Base-by-base conservation (phyloP, 1,140 invertebrate species). In the Alviniconcha marisindica region DNA sequence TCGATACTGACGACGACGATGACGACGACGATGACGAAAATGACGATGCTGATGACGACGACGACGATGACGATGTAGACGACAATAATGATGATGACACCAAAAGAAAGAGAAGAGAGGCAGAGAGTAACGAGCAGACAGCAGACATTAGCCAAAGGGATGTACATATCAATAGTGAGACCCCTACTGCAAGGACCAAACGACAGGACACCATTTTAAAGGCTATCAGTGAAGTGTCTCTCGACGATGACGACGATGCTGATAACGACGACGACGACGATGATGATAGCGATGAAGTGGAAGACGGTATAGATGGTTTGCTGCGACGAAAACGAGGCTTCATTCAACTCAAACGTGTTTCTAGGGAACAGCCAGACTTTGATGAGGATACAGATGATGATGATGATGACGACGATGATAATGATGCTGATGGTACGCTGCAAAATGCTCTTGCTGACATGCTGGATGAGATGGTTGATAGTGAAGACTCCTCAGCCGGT, bases 401-500 rank as follows among this genome's bases (percentile, higher is more conserved):
- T 42, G 69, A 71, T 42, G 36, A 71, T 48, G 7, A 5, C 10
- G n/a, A 60, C 10, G 69, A 71, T 24, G 36, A 42, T 28, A 42
- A 76, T 28, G 73, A 76, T 51, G n/a, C 73, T 40, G 73, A 51
- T 14, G 73, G 51, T 31, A 76, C 73, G n/a, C 28, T 76, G 12
- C 48, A 76, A 51, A 54, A 51, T 12, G 73, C 73, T 24, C 42
- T 76, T 2, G 73, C 73, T 54, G 44, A 76, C n/a, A 76, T 76
- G 73, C 40, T 76, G 40, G 73, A 76, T 24, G 73, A 76, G n/a
- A 76, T 76, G 73, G 73, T 76, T n/a, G 73, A 76, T 42, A 76
- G n/a, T 33, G 73, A 76, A 28, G 73, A 51, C 5, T 14, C 7
- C 5, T 31, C 63, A 31, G 33, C 44, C 10, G 44, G 44, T 18